Evolutionary conservation across 2,113 vertebrate species (phyloP).

Genomic region (Bujurquina vittata): DNA sequence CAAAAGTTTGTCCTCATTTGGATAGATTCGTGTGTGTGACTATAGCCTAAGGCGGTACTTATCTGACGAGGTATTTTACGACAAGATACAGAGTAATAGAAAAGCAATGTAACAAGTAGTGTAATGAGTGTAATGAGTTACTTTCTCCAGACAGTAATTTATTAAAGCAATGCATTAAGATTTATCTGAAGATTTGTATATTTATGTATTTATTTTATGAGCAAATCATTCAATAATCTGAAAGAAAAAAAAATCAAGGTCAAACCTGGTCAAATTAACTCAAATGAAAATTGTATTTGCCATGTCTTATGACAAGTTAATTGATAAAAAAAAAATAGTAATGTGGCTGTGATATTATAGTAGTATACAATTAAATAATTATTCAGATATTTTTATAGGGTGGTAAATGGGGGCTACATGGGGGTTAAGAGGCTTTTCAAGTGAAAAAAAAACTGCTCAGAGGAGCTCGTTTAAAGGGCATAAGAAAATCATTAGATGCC

Average conservation of each 20-base stretch:
- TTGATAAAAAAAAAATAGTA: background rate
- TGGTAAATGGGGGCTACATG: background rate
- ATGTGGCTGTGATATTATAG: background rate
- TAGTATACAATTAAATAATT: too few relatives aligned
- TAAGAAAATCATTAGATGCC: conserved; percentile 14
- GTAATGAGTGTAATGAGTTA: background rate
- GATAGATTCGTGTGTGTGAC: background rate
- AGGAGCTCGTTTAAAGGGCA: conserved; percentile 3
- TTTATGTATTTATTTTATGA: background rate
- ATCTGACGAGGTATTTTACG: background rate
- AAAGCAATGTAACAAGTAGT: background rate
- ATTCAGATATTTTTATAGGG: background rate
- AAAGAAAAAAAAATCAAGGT: background rate
- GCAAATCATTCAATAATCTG: background rate
- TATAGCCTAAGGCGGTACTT: background rate
- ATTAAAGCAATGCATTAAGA: background rate
- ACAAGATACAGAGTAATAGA: background rate
- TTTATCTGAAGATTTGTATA: background rate
- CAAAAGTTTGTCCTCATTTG: too few relatives aligned
- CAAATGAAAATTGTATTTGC: too few relatives aligned
- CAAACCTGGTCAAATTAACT: too few relatives aligned
- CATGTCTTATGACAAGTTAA: background rate
- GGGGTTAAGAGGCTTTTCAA: background rate
- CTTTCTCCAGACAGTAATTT: background rate
- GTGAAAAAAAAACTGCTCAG: background rate